Evolutionary conservation across 2,888 invertebrate species (phyloP).

Genomic region (Agonopterix heracliana): DNA sequence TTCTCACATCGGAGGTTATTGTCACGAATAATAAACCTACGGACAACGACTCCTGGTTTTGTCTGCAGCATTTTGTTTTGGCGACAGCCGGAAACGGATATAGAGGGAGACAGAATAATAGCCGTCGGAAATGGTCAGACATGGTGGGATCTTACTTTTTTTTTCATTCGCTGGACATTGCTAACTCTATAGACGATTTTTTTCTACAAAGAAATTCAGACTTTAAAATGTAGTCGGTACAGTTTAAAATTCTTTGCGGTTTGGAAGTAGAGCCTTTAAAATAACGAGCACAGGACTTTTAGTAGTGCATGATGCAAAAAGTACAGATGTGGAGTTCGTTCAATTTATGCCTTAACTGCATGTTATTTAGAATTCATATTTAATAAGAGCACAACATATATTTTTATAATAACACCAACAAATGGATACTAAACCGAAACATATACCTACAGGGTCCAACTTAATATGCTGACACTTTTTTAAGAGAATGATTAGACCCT

Average conservation of each 20-base stretch:
- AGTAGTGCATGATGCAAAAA: slow-evolving; percentile 37
- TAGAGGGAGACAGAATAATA: slow-evolving; percentile 76
- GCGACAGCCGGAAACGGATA: slow-evolving; percentile 73
- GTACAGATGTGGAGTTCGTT: slow-evolving; percentile 22
- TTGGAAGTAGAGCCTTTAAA: slow-evolving; percentile 16
- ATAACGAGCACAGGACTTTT: slow-evolving; percentile 32
- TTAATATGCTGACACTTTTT: too few relatives aligned
- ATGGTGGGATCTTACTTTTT: slow-evolving; percentile 69
- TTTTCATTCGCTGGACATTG: slow-evolving; percentile 60
- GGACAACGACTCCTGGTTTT: slow-evolving; percentile 30
- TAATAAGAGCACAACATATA: too few relatives aligned
- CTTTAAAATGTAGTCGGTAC: slow-evolving; percentile 9
- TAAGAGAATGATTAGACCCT: too few relatives aligned
- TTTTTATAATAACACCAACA: too few relatives aligned
- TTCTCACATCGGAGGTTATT: slow-evolving; percentile 15
- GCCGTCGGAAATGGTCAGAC: slow-evolving; percentile 76
- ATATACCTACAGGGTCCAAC: too few relatives aligned
- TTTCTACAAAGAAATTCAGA: slow-evolving; percentile 18
- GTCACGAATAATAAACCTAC: slow-evolving; percentile 26
- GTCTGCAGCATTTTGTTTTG: slow-evolving; percentile 69
- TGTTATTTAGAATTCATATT: too few relatives aligned
- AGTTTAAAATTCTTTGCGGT: slow-evolving; percentile 4
- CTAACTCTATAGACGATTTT: slow-evolving; percentile 46
- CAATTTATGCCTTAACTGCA: neutral
- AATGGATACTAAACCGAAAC: too few relatives aligned